phyloP scores from a whole-genome alignment of 1,140 invertebrate species.

The Euschistus heros region DNA sequence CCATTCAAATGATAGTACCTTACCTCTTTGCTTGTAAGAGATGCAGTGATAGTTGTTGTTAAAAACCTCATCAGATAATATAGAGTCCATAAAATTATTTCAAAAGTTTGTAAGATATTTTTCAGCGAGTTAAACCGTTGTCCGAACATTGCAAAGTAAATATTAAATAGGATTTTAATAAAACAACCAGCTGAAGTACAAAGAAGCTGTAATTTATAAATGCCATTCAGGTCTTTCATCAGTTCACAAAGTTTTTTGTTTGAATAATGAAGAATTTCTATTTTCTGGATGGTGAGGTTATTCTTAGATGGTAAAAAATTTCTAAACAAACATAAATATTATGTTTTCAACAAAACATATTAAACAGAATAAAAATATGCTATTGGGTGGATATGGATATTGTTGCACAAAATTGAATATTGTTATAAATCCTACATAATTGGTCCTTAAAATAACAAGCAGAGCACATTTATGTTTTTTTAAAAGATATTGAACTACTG shows the following conservation, averaged over 20 bases:
- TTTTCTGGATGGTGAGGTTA: background rate
- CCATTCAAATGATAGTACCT: no score
- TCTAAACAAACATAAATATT: no score
- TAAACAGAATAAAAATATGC: no score
- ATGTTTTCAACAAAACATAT: no score
- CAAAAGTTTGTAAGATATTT: conserved; percentile 7
- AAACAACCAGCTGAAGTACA: conserved; percentile 26
- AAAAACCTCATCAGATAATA: conserved; percentile 27
- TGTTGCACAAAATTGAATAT: no score
- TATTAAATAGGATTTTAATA: conserved; percentile 29
- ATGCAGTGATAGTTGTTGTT: conserved; percentile 22
- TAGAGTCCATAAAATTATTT: conserved; percentile 26
- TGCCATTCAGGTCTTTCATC: conserved; percentile 25
- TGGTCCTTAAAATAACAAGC: no score
- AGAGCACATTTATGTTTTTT: no score
- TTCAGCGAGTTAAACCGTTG: conserved; percentile 21
- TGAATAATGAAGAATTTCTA: conserved; percentile 24
- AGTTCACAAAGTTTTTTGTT: conserved; percentile 26
- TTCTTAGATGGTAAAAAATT: background rate
- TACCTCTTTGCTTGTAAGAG: conserved; percentile 25
- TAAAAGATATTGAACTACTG: no score
- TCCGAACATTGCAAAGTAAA: conserved; percentile 30
- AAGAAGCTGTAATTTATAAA: conserved; percentile 28
- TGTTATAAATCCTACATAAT: no score
- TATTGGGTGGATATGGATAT: no score